Evolutionary conservation across 2,113 vertebrate genomes (phyloP).

Genomic region (Colistium nudipinnis): DNA sequence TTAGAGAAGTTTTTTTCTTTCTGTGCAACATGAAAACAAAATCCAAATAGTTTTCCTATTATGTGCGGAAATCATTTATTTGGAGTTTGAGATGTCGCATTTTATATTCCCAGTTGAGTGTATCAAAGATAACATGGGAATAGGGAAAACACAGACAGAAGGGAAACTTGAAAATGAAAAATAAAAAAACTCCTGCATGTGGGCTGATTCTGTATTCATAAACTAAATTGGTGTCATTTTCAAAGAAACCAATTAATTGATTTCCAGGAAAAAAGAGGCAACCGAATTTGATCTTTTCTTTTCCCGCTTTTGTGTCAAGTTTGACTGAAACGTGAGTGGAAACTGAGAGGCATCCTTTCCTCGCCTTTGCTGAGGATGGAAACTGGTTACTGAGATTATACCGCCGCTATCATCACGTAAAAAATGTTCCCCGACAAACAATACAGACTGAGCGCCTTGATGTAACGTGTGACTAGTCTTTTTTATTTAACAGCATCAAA

Average conservation of each 20-base stretch:
- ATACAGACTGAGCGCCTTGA: too few species aligned
- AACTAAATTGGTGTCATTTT: neutral
- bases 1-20: neutral
- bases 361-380: too few species aligned
- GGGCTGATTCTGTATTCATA: neutral
- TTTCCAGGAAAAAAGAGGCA: neutral
- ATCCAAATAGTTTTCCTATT: neutral
- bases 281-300: neutral
- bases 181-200: neutral
- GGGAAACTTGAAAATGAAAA: neutral
- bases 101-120: neutral
- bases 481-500: neutral
- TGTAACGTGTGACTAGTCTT: neutral
- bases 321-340: neutral
- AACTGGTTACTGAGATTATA: too few species aligned
- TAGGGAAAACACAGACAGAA: neutral
- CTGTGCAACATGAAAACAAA: neutral
- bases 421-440: conserved; percentile 5
- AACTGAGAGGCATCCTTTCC: too few species aligned
- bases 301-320: neutral
- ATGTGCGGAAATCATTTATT: neutral
- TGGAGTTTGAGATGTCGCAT: neutral
- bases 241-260: neutral
- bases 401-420: conserved; percentile 21
- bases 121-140: neutral